A percentile compares a stretch with the other conserved stretches of the same genome.
These are phyloP conservation scores for Hemichromis elongatus DNA, from an alignment of 2,113 vertebrate genomes.

Conservation along the genomic window DNA sequence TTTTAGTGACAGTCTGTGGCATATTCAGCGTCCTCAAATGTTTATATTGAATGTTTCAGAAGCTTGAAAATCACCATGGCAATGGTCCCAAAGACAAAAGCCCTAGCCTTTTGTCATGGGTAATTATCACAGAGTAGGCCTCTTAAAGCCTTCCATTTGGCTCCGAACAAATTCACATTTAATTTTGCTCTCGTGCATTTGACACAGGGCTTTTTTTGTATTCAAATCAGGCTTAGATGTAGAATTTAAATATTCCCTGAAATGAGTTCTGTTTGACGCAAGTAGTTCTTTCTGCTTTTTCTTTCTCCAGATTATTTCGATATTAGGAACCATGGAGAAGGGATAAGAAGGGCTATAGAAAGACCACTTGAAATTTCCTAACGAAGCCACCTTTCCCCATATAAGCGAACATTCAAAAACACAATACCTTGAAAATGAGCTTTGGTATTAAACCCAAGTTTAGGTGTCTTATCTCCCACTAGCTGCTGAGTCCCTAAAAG, in stretches of 20 bases:
- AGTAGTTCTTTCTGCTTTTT: neutral
- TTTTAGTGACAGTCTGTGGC: slow-evolving; percentile 28
- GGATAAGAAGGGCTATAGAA: neutral
- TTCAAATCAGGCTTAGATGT: slow-evolving; percentile 49
- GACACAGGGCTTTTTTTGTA: slow-evolving; percentile 38
- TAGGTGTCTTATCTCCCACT: slow-evolving; percentile 61
- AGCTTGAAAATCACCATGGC: slow-evolving; percentile 53
- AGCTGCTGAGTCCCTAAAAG: slow-evolving; percentile 56
- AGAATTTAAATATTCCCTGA: slow-evolving; percentile 46
- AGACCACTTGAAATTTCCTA: slow-evolving; percentile 4
- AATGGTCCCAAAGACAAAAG: slow-evolving; percentile 64
- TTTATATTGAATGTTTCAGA: slow-evolving; percentile 62
- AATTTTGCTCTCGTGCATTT: slow-evolving; percentile 51
- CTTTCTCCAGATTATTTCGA: slow-evolving; percentile 16
- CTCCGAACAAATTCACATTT: slow-evolving; percentile 55
- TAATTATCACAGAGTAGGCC: slow-evolving; percentile 56
- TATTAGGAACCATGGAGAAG: neutral
- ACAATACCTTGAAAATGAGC: slow-evolving; percentile 66
- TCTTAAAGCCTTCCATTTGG: slow-evolving; percentile 53
- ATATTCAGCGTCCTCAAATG: slow-evolving; percentile 41
- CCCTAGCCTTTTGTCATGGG: slow-evolving; percentile 57
- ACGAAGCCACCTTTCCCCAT: slow-evolving; percentile 22
- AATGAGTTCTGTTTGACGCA: slow-evolving; percentile 11
- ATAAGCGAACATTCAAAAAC: slow-evolving; percentile 14
- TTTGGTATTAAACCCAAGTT: slow-evolving; percentile 51